phyloP scores from a whole-genome alignment of 2,113 vertebrate species.

The Boleophthalmus pectinirostris region DNA sequence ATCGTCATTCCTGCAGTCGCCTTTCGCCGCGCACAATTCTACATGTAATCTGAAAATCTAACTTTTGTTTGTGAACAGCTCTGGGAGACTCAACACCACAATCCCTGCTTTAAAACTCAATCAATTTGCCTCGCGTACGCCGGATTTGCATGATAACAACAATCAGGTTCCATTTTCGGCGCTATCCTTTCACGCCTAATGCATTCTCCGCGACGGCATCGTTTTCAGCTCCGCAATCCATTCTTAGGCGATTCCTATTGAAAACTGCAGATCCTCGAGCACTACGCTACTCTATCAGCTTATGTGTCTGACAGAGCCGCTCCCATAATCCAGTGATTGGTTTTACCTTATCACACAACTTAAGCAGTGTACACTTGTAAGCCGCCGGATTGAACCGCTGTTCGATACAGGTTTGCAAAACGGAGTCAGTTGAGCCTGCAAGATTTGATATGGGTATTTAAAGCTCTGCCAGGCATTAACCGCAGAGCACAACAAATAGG shows the following conservation, averaged over 20 bases:
- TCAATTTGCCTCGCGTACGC: slow-evolving; percentile 57
- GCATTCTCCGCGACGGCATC: slow-evolving; percentile 57
- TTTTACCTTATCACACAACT: slow-evolving; percentile 84
- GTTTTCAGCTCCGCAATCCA: slow-evolving; percentile 56
- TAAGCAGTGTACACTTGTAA: slow-evolving; percentile 85
- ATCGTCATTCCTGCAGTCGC: slow-evolving; percentile 64
- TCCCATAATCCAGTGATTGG: slow-evolving; percentile 82
- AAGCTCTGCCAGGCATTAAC: slow-evolving; percentile 84
- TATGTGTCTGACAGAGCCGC: slow-evolving; percentile 70
- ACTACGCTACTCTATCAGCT: slow-evolving; percentile 67
- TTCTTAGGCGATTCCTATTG: slow-evolving; percentile 65
- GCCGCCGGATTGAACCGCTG: slow-evolving; percentile 83
- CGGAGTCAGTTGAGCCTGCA: slow-evolving; percentile 84
- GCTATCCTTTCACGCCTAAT: slow-evolving; percentile 50
- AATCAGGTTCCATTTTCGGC: slow-evolving; percentile 46
- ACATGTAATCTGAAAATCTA: slow-evolving; percentile 52
- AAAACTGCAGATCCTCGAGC: slow-evolving; percentile 53
- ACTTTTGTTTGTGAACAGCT: slow-evolving; percentile 69
- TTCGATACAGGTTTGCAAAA: slow-evolving; percentile 86
- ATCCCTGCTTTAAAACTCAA: slow-evolving; percentile 63
- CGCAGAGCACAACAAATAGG: slow-evolving; percentile 84
- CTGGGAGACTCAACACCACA: slow-evolving; percentile 62
- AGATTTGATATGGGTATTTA: slow-evolving; percentile 87
- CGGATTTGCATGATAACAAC: slow-evolving; percentile 69
- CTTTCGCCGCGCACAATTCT: slow-evolving; percentile 68